phyloP scores from a whole-genome alignment of 2,888 invertebrate species.

The Campaea margaritaria region DNA sequence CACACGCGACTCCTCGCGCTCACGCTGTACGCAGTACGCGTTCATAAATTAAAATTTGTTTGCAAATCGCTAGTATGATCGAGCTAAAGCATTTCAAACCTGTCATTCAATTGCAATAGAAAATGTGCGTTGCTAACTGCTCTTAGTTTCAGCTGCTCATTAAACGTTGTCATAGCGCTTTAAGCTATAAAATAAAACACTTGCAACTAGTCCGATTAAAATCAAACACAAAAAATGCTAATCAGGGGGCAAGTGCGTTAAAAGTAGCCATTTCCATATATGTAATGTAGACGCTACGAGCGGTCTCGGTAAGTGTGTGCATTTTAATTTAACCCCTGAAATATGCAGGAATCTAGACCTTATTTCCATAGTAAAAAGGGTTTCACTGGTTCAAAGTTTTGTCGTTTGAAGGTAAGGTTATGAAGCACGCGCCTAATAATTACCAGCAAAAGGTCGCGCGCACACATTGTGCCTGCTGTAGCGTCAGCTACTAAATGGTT shows the following conservation, averaged over 20 bases:
- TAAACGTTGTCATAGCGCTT: conserved; percentile 39
- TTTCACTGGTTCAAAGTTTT: conserved; percentile 3
- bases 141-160: conserved; percentile 40
- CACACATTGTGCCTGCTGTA: conserved; percentile 74
- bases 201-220: conserved; percentile 62
- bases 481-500: conserved; percentile 19
- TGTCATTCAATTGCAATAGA: conserved; percentile 37
- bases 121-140: conserved; percentile 33
- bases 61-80: no score
- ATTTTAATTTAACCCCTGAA: conserved; percentile 34
- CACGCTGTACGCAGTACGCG: no score
- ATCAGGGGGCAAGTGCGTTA: conserved; percentile 66
- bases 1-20: no score
- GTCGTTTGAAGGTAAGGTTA: conserved; percentile 37
- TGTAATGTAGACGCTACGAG: conserved; percentile 52
- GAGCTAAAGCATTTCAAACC: conserved; percentile 36
- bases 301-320: conserved; percentile 48
- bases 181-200: conserved; percentile 50
- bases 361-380: conserved; percentile 19
- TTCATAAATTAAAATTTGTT: no score
- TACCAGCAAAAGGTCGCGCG: conserved; percentile 80
- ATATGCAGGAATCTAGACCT: conserved; percentile 17
- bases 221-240: conserved; percentile 72
- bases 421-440: conserved; percentile 79
- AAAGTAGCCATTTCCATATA: conserved; percentile 71